These are phyloP conservation scores for Philopotamus ludificatus DNA, from an alignment of 1,140 invertebrate genomes.

Conservation along the genomic window DNA sequence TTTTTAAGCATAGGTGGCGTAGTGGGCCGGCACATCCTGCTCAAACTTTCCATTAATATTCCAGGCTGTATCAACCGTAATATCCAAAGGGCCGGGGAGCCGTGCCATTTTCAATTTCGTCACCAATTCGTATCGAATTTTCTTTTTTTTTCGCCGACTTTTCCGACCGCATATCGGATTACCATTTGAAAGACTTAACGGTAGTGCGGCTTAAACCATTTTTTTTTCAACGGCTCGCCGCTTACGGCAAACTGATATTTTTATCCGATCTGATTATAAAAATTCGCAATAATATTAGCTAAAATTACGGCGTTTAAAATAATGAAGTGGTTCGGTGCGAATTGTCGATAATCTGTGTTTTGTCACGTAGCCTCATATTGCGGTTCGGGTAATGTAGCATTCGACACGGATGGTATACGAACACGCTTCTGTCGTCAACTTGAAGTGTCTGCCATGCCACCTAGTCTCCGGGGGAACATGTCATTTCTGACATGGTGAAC, in stretches of 20 bases:
- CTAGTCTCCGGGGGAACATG: constrained; percentile 14
- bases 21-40: not conserved
- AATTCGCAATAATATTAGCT: too few relatives aligned
- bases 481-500: constrained; percentile 9
- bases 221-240: not conserved
- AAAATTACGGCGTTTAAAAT: too few relatives aligned
- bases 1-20: not conserved
- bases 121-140: constrained; percentile 5
- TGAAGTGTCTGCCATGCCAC: constrained; percentile 7
- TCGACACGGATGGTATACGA: constrained; percentile 3
- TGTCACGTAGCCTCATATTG: too few relatives aligned
- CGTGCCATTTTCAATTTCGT: constrained; percentile 8
- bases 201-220: not conserved
- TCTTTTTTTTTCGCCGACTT: not conserved
- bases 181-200: not conserved
- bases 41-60: not conserved
- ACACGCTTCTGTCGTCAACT: constrained; percentile 1
- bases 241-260: not conserved
- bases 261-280: too few relatives aligned
- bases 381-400: too few relatives aligned
- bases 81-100: not conserved
- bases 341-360: too few relatives aligned
- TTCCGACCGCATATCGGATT: constrained; percentile 5
- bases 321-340: too few relatives aligned
- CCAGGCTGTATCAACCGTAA: not conserved